phyloP scores from a whole-genome alignment of 2,888 invertebrate genomes.

The Bombylius discolor region DNA sequence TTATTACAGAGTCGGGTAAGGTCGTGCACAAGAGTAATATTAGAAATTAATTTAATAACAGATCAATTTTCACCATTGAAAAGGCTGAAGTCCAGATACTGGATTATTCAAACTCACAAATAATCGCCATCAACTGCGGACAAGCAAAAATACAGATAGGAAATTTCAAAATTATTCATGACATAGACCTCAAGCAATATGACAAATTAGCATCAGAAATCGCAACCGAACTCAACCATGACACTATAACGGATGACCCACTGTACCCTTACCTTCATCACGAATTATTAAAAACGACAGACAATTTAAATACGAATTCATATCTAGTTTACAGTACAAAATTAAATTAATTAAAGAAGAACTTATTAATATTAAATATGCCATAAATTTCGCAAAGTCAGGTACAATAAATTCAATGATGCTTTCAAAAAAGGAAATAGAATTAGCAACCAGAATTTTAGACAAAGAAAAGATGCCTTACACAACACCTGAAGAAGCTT shows the following conservation, averaged over 20 bases:
- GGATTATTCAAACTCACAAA: slow-evolving; percentile 10
- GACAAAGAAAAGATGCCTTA: slow-evolving; percentile 12
- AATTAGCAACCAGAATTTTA: slow-evolving; percentile 6
- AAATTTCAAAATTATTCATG: slow-evolving; percentile 9
- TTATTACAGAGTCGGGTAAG: background rate
- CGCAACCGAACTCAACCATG: slow-evolving; percentile 1
- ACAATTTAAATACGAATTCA: background rate
- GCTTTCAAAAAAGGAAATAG: slow-evolving; percentile 10
- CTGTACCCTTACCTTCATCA: slow-evolving; percentile 6
- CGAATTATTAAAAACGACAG: background rate
- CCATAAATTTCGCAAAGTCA: slow-evolving; percentile 11
- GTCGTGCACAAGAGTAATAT: background rate
- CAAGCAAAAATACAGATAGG: slow-evolving; percentile 7
- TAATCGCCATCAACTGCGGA: slow-evolving; percentile 6
- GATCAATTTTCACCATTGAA: background rate
- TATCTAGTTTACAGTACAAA: slow-evolving; percentile 1
- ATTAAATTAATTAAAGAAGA: slow-evolving; percentile 10
- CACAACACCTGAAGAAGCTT: slow-evolving; percentile 14
- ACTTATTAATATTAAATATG: slow-evolving; percentile 9
- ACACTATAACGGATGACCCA: slow-evolving; percentile 2
- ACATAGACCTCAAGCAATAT: slow-evolving; percentile 7
- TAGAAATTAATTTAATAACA: background rate
- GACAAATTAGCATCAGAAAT: slow-evolving; percentile 1
- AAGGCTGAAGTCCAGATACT: slow-evolving; percentile 4
- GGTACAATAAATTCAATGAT: slow-evolving; percentile 11